Base-by-base conservation (phyloP, 2,113 vertebrate genomes). In the Axis porcinus region DNA sequence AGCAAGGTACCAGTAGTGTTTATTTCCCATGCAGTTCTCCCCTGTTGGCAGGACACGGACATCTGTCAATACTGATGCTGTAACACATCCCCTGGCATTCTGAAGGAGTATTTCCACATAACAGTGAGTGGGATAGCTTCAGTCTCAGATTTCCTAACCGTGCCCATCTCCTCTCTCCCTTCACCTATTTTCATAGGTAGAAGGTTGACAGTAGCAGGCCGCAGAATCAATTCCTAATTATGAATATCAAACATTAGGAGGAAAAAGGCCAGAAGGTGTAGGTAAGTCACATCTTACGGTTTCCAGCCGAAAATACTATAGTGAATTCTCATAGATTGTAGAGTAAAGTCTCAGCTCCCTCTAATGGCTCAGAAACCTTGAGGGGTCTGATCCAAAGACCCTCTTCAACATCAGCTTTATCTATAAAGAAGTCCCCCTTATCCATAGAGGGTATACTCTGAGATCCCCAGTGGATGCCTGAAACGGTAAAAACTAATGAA, bases 61-160 rank as follows among this genome's bases (percentile, higher is more conserved):
- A 33, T 19, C 16, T 79, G 19, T 91, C 50, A 52, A 19, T 89
- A 15, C 30, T 2, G 23, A n/a, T 57, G 50, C 7, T 58, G 2
- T 14, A 15, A 58, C 43, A 57, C 4, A 23, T 13, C 6, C 6
- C 28, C 17, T 15, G 21, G 19, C 12, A 5, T 60, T 88, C 93
- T 17, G 27, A 1, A 36, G n/a, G 23, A n/a, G 14, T 5, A 15
- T 86, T 92, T 86, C 7, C 17, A 36, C 7, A 7, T 5, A 52
- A 28, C 3, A 13, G 1, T 21, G 1, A 33, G 21, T 2, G 4
- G 3, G 13, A 10, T 2, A 74, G 23, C 30, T 55, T 89, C 28
- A 43, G 57, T 36, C 5, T 33, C 62, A 58, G 23, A 23, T 88
- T 62, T 67, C 16, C 54, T 25, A 86, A 16, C 2, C 11, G 52